phyloP scores from a whole-genome alignment of 2,888 invertebrate species.

The Omphaloscelis lunosa region DNA sequence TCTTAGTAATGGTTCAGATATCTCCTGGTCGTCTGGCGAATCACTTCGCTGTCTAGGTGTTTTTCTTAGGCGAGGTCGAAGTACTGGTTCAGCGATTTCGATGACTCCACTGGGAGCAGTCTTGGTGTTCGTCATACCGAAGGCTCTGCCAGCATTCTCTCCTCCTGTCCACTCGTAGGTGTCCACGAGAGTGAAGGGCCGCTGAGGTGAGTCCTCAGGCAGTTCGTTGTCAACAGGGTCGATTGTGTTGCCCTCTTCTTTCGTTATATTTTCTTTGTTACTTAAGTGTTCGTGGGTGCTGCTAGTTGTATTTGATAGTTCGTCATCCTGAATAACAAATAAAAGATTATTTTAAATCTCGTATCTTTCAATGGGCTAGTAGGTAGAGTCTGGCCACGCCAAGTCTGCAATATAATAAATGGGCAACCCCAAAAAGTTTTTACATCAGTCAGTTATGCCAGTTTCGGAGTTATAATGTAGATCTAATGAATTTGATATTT shows the following conservation, averaged over 20 bases:
- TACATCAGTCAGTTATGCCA: no score
- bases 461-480: no score
- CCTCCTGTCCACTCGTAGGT: conserved; percentile 89
- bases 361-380: background rate
- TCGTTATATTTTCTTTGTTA: conserved; percentile 77
- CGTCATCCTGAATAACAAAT: conserved; percentile 74
- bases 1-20: conserved; percentile 92
- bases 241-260: conserved; percentile 69
- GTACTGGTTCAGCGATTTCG: conserved; percentile 94
- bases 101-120: conserved; percentile 85
- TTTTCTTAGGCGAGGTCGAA: conserved; percentile 91
- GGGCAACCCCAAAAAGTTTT: no score
- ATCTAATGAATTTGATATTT: no score
- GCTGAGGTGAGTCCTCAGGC: conserved; percentile 82
- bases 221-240: conserved; percentile 86
- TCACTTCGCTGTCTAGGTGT: conserved; percentile 89
- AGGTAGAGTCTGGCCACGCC: no score
- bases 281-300: conserved; percentile 71
- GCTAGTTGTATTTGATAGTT: conserved; percentile 69
- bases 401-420: no score
- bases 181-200: conserved; percentile 84
- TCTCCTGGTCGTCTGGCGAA: conserved; percentile 89
- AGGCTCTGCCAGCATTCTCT: conserved; percentile 91
- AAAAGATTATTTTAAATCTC: conserved; percentile 11
- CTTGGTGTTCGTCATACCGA: conserved; percentile 90